phyloP scores from a whole-genome alignment of 2,113 vertebrate genomes.

The Lepus timidus region DNA sequence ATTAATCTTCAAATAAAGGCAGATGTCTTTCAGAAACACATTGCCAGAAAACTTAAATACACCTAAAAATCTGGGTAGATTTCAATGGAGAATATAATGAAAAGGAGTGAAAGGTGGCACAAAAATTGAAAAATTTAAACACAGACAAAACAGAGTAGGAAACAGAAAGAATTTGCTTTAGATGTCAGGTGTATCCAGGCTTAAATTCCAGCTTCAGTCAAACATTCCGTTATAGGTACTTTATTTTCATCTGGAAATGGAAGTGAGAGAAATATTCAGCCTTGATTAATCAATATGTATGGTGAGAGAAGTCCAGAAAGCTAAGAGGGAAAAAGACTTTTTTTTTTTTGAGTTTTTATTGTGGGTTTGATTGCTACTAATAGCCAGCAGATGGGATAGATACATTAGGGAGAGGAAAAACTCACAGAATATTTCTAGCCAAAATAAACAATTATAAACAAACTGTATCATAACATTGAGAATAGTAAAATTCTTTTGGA shows the following conservation, averaged over 20 bases:
- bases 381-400: slow-evolving; percentile 21
- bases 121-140: neutral
- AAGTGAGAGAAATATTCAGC: slow-evolving; percentile 35
- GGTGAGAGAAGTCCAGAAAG: neutral
- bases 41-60: neutral
- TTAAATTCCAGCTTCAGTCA: neutral
- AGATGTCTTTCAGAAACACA: slow-evolving; percentile 11
- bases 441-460: slow-evolving; percentile 18
- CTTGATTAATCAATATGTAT: neutral
- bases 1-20: neutral
- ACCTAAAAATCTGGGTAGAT: neutral
- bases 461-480: slow-evolving; percentile 19
- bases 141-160: neutral
- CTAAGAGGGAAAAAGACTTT: neutral
- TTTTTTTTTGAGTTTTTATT: slow-evolving; percentile 36
- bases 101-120: neutral
- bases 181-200: neutral
- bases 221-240: neutral
- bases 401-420: slow-evolving; percentile 3
- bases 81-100: neutral
- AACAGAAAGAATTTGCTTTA: neutral
- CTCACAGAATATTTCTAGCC: neutral
- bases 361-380: slow-evolving; percentile 21
- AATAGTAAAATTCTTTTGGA: neutral
- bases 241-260: neutral